phyloP scores from a whole-genome alignment of 92 coral and sea anemone species.

The Isaurus tuberculatus region DNA sequence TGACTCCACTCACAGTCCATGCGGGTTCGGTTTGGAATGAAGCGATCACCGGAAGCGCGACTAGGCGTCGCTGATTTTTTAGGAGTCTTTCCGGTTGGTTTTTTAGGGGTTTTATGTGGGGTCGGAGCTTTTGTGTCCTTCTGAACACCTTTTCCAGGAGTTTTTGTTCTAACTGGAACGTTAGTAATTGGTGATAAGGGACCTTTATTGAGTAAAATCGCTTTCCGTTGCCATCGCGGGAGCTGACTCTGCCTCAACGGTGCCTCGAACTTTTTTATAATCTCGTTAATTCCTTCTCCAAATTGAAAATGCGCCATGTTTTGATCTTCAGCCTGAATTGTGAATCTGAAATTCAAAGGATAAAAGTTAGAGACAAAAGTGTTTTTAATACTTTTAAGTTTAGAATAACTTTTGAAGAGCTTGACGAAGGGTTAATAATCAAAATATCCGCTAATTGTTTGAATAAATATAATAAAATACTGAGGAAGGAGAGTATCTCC shows the following conservation, averaged over 20 bases:
- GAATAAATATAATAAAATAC: no score
- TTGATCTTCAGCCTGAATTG: neutral
- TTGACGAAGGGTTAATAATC: no score
- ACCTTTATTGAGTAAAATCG: conserved; percentile 55
- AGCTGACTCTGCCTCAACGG: conserved; percentile 84
- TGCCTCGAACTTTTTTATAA: conserved; percentile 86
- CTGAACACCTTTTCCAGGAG: conserved; percentile 61
- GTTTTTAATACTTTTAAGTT: no score
- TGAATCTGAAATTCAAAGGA: conserved; percentile 8
- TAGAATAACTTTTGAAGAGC: no score
- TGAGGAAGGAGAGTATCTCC: no score
- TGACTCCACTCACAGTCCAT: conserved; percentile 90
- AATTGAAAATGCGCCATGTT: conserved; percentile 89
- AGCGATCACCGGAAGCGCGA: conserved; percentile 77
- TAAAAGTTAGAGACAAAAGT: no score
- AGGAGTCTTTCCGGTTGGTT: conserved; percentile 78
- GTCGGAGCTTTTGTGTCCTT: conserved; percentile 51
- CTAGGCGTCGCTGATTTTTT: conserved; percentile 62
- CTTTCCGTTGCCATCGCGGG: conserved; percentile 97
- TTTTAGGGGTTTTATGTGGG: conserved; percentile 79
- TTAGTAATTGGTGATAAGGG: conserved; percentile 35
- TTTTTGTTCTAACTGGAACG: conserved; percentile 37
- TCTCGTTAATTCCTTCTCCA: conserved; percentile 88
- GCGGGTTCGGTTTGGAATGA: conserved; percentile 84
- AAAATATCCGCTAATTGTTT: no score